Evolutionary conservation across 2,797 vertebrate genomes (phyloP).

Genomic region (Emys orbicularis): DNA sequence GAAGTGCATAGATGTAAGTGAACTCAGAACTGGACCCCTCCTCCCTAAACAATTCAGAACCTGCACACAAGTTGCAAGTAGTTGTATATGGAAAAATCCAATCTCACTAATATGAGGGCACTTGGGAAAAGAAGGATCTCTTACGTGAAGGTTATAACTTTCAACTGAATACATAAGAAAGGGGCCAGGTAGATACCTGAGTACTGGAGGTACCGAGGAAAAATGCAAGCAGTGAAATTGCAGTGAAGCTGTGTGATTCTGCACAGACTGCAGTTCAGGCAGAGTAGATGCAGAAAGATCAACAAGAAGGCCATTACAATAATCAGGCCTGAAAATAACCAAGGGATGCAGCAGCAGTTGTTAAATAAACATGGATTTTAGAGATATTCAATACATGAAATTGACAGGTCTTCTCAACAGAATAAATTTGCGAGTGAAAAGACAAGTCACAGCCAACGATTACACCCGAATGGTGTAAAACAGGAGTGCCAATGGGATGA

Average conservation of each 20-base stretch:
- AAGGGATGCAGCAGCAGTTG: neutral
- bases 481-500: neutral
- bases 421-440: neutral
- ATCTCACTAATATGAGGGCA: neutral
- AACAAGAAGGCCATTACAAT: neutral
- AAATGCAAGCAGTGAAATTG: neutral
- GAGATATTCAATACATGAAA: no score
- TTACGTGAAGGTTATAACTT: neutral
- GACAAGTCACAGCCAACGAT: neutral
- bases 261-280: neutral
- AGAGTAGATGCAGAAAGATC: neutral
- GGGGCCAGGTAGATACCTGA: neutral
- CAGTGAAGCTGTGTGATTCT: neutral
- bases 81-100: neutral
- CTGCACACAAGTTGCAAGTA: neutral
- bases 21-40: neutral
- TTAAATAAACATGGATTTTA: neutral
- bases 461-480: neutral
- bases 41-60: neutral
- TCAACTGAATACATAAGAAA: neutral
- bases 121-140: neutral
- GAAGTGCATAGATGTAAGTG: neutral
- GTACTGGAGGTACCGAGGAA: neutral
- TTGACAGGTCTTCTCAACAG: neutral
- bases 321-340: neutral